Conservation (phyloP, 2,113 vertebrate species). For the Mohoua ochrocephala region DNA sequence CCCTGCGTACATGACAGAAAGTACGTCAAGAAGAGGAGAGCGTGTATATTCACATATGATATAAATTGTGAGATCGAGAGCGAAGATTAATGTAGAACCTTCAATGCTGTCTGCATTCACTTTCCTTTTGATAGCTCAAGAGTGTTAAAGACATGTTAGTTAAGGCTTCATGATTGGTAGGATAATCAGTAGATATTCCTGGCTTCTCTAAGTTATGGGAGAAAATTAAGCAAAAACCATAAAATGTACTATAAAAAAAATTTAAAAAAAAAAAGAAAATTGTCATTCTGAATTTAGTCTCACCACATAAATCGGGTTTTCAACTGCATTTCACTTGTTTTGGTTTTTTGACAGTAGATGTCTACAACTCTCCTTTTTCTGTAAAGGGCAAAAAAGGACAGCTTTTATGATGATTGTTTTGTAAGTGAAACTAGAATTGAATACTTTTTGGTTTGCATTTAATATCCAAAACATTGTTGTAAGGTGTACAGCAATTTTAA, state of each 20-base stretch:
- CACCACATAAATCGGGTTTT: rapidly evolving
- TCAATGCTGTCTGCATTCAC: neutral
- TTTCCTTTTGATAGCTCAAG: neutral
- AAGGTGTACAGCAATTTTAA: neutral
- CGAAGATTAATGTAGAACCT: neutral
- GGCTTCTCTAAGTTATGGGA: neutral
- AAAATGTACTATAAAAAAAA: neutral
- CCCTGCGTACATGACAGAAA: neutral
- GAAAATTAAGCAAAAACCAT: neutral
- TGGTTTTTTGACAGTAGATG: neutral
- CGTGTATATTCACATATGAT: neutral
- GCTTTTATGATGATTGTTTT: neutral
- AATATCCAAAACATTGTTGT: neutral
- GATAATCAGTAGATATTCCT: neutral
- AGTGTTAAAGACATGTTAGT: neutral
- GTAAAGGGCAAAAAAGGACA: neutral
- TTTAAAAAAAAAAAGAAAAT: neutral
- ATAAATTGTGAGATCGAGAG: neutral
- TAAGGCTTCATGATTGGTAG: neutral
- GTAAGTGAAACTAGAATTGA: neutral
- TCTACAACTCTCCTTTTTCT: neutral
- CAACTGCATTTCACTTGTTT: neutral
- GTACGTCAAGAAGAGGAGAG: neutral
- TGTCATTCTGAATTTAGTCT: neutral
- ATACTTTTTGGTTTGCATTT: neutral